Evolutionary conservation across 2,888 invertebrate species (phyloP).

Genomic region (Linyphia triangularis): DNA sequence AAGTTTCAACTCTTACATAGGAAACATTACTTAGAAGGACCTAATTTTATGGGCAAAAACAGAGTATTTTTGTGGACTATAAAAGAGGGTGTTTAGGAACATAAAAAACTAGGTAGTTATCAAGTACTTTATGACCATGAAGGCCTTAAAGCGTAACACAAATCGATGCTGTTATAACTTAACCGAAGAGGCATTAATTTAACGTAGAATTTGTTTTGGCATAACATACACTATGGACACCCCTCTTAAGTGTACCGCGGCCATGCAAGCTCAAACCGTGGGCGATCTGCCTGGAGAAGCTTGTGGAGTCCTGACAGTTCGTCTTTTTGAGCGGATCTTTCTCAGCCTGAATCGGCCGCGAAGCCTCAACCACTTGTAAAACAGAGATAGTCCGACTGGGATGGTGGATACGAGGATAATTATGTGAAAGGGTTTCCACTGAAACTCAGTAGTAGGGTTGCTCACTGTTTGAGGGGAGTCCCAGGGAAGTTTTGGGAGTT

Average conservation of each 20-base stretch:
- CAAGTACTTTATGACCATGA: too few relatives aligned
- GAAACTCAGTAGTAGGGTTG: conserved; percentile 70
- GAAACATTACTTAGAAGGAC: too few relatives aligned
- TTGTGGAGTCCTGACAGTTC: conserved; percentile 47
- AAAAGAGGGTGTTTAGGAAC: too few relatives aligned
- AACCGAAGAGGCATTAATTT: too few relatives aligned
- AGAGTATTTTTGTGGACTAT: too few relatives aligned
- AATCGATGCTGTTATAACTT: too few relatives aligned
- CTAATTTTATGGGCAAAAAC: too few relatives aligned
- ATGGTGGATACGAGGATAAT: conserved; percentile 52
- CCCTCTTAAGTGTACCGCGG: background rate
- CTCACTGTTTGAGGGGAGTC: conserved; percentile 73
- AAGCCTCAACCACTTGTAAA: conserved; percentile 61
- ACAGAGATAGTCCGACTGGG: conserved; percentile 35
- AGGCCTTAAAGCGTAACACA: too few relatives aligned
- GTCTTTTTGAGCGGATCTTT: conserved; percentile 22
- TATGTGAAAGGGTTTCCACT: conserved; percentile 59
- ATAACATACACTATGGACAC: background rate
- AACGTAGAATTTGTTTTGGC: too few relatives aligned
- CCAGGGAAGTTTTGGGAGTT: conserved; percentile 65
- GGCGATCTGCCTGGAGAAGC: conserved; percentile 61
- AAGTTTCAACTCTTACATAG: too few relatives aligned
- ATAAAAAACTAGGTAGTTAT: too few relatives aligned
- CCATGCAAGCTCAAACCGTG: conserved; percentile 47
- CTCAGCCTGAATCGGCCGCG: conserved; percentile 46